Percentiles rank a stretch among this genome's conserved stretches.
These are phyloP conservation scores for Rhea americana DNA, from an alignment of 2,113 vertebrate species.

Conservation along the genomic window DNA sequence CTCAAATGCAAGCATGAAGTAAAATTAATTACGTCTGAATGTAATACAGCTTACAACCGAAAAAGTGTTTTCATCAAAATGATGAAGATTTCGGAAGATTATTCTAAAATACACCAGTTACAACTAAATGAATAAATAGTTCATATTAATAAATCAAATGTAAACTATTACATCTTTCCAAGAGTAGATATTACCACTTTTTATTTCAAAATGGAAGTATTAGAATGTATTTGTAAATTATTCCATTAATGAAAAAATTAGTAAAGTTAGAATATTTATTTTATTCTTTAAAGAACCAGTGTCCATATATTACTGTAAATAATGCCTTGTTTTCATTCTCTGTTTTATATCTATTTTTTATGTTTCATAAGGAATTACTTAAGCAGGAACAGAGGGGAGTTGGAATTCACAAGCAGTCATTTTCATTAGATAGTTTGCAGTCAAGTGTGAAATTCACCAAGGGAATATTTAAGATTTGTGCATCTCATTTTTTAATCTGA, in stretches of 20 bases:
- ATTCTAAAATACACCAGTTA: neutral
- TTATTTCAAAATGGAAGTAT: neutral
- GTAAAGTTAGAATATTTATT: neutral
- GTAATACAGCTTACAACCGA: neutral
- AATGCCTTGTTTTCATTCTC: neutral
- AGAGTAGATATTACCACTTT: neutral
- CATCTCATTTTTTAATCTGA: neutral
- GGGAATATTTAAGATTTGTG: neutral
- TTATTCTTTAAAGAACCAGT: neutral
- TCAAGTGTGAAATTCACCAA: neutral
- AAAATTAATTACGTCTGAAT: neutral
- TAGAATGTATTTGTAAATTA: neutral
- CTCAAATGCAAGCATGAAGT: neutral
- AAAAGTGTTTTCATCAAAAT: neutral
- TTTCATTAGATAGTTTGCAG: slow-evolving; percentile 3
- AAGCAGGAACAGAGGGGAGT: neutral
- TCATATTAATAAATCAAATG: neutral
- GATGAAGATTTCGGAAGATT: neutral
- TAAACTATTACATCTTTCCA: neutral
- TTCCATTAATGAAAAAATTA: neutral
- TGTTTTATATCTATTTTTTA: neutral
- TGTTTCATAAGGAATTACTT: neutral
- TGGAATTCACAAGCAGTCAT: slow-evolving; percentile 10
- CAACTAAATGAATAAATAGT: neutral
- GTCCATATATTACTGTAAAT: neutral